phyloP scores from a whole-genome alignment of 2,797 vertebrate species.

The Parambassis ranga region DNA sequence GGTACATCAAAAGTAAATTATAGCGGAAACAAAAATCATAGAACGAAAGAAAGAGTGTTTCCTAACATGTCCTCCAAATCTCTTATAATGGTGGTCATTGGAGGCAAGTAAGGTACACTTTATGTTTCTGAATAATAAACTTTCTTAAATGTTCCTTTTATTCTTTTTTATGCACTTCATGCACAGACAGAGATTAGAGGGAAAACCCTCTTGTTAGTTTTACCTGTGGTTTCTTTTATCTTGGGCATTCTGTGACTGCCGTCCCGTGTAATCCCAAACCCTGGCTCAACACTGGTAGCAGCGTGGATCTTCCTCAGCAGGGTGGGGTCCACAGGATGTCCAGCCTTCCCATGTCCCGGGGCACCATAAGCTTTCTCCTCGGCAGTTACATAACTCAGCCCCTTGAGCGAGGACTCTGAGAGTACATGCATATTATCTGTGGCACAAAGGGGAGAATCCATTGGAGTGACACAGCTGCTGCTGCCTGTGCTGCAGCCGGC shows the following conservation, averaged over 20 bases:
- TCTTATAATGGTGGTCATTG: no score
- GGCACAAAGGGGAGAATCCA: conserved; percentile 93
- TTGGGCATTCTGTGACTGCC: conserved; percentile 92
- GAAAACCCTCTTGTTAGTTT: conserved; percentile 73
- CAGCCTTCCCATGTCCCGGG: conserved; percentile 78
- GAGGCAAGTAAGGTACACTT: no score
- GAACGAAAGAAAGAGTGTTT: no score
- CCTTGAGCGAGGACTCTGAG: conserved; percentile 85
- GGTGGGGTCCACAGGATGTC: conserved; percentile 85
- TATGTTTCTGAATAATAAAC: background rate
- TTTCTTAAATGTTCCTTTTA: background rate
- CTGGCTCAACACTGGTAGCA: conserved; percentile 85
- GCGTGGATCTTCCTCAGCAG: conserved; percentile 90
- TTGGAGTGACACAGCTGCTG: conserved; percentile 89
- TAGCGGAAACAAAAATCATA: no score
- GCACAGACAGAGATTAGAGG: conserved; percentile 2
- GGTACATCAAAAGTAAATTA: no score
- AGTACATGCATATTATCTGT: conserved; percentile 86
- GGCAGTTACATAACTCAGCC: conserved; percentile 79
- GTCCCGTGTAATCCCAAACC: conserved; percentile 87
- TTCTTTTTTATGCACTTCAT: background rate
- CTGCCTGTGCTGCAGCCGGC: conserved; percentile 94
- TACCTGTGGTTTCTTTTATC: conserved; percentile 99
- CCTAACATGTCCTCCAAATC: no score
- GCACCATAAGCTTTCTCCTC: conserved; percentile 87